Conservation (phyloP, 2,113 vertebrate genomes). For the Rhineura floridana region DNA sequence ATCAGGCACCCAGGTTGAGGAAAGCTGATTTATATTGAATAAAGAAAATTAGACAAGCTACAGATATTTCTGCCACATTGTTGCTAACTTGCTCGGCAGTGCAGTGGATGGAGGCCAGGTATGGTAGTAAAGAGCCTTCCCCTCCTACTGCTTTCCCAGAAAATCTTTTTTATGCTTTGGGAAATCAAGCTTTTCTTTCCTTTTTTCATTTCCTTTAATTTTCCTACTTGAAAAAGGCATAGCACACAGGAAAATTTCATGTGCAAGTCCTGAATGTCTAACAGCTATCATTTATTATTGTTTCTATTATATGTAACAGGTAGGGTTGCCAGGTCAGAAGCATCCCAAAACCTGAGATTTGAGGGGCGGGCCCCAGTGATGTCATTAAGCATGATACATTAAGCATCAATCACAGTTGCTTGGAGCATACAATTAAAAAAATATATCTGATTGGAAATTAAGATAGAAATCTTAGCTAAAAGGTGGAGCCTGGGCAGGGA, state of each 20-base stretch:
- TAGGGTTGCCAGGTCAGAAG: no score
- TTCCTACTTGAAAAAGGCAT: neutral
- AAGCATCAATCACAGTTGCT: no score
- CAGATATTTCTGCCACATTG: neutral
- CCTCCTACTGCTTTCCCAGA: conserved; percentile 18
- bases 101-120: neutral
- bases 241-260: neutral
- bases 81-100: neutral
- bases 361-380: no score
- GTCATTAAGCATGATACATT: no score
- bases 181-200: accelerated
- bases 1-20: no score
- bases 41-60: neutral
- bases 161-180: neutral
- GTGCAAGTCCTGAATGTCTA: neutral
- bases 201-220: neutral
- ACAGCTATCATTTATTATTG: neutral
- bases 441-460: no score
- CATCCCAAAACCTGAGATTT: no score
- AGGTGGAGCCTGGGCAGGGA: no score
- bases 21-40: neutral
- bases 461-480: no score
- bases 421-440: no score
- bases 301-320: neutral
- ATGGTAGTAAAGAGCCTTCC: neutral